Evolutionary conservation across 2,797 vertebrate species (phyloP), one percentile per base, ranked within the genome.

Genomic region (Rhadinocentrus ornatus): DNA sequence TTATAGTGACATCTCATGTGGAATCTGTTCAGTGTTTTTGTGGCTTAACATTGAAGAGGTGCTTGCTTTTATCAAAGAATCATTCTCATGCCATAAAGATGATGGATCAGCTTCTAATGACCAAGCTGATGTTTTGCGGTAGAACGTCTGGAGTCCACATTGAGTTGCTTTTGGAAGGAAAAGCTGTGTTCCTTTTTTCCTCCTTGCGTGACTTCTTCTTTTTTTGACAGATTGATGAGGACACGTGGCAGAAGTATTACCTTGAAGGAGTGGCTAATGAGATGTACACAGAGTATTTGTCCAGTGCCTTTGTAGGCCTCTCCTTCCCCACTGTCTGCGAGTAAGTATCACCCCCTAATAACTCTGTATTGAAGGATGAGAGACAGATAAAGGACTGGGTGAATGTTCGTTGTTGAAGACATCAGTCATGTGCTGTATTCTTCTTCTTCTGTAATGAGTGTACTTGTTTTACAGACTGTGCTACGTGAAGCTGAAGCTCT

Each of bases 271-370:
- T 99, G 87, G 94, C 98, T 87, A 99, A 99, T 94, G 98, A 99
- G 95, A 99, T 99, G 98, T 99, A 99, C 94, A 99, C 98, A 75
- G 98, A 99, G 92, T 99, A 99, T 93, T 94, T 99, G 92, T 99
- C 98, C 93, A 98, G 94, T 96, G 98, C 98, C 95, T 99, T 99
- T 93, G 96, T 98, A 87, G 98, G 98, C 93, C 96, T 99, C 91
- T 96, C 98, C 80, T 99, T 99, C 92, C 98, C 98, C 90, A 94
- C 96, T 86, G 91, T 99, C 94, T 99, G 98, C 94, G 98, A 99
- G 98, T 99, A 97, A 99, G 98, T 94, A 93, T 85, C 63, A 41
- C 77, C 64, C 58, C 41, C 55, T 16, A 29, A 53, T 41, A 66
- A 72, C 50, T 35, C 20, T 50, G 24, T 62, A 52, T 34, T 41